Evolutionary conservation across 2,797 vertebrate genomes (phyloP).

Genomic region (Crocodylus rhombifer): DNA sequence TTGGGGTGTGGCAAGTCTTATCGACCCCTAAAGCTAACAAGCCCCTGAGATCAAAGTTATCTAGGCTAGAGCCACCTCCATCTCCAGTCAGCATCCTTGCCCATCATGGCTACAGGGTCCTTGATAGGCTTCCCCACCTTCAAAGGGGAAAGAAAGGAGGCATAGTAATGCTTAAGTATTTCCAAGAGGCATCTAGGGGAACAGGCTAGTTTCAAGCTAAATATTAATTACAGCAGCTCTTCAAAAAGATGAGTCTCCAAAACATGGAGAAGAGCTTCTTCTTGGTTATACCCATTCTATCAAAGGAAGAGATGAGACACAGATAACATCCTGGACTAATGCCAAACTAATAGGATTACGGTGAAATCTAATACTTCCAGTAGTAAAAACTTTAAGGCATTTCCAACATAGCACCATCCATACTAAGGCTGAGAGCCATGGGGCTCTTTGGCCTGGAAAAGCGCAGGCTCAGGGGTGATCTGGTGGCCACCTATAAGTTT

Average conservation of each 20-base stretch:
- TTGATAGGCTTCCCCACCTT: neutral
- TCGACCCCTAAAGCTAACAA: too few species aligned
- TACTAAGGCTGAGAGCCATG: neutral
- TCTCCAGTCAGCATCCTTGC: neutral
- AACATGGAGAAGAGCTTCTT: neutral
- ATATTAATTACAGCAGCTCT: neutral
- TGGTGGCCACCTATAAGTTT: too few species aligned
- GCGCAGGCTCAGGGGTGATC: too few species aligned
- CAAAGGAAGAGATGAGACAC: neutral
- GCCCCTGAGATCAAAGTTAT: neutral
- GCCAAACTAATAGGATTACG: neutral
- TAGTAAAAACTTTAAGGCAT: neutral
- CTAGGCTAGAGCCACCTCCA: neutral
- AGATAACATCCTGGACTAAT: neutral
- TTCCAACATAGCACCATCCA: neutral
- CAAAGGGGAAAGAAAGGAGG: neutral
- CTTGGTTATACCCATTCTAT: neutral
- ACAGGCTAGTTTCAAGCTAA: accelerated
- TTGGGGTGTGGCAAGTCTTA: neutral
- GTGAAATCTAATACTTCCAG: neutral
- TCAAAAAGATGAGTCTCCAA: neutral
- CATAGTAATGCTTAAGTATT: accelerated
- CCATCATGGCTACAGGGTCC: neutral
- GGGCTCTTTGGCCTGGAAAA: too few species aligned
- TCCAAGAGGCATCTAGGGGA: neutral